Conservation (phyloP, 2,888 invertebrate genomes). For the Meteorus cinctellus region DNA sequence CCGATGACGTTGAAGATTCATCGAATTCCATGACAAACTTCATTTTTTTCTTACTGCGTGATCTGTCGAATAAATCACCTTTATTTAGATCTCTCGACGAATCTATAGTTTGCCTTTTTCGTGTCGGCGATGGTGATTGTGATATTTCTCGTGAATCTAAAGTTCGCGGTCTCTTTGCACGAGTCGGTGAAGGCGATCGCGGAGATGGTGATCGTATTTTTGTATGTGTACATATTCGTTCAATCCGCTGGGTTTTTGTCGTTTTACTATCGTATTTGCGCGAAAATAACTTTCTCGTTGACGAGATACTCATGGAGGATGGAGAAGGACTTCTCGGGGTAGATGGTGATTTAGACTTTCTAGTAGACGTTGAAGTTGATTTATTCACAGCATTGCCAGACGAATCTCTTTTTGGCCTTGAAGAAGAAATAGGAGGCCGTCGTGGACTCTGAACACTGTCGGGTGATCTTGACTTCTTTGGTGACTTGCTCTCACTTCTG, state of each 20-base stretch:
- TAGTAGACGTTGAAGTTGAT: not conserved
- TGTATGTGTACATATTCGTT: conserved; percentile 24
- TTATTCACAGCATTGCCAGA: conserved; percentile 44
- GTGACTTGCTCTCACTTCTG: not conserved
- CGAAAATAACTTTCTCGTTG: not conserved
- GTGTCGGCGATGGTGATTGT: conserved; percentile 53
- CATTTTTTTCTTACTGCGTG: conserved; percentile 49
- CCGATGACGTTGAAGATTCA: conserved; percentile 62
- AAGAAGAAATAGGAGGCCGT: conserved; percentile 28
- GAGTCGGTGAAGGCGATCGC: conserved; percentile 52
- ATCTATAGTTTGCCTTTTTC: conserved; percentile 41
- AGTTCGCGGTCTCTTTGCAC: conserved; percentile 53
- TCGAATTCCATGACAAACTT: conserved; percentile 62
- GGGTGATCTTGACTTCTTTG: conserved; percentile 38
- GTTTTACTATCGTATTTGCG: not conserved
- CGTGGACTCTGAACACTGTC: conserved; percentile 39
- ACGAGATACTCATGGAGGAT: conserved; percentile 6
- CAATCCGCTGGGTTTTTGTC: not conserved
- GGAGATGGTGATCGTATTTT: conserved; percentile 31
- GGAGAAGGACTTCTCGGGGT: conserved; percentile 17
- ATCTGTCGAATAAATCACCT: conserved; percentile 3
- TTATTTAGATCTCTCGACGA: conserved; percentile 28
- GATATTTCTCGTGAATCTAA: conserved; percentile 47
- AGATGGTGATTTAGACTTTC: conserved; percentile 19
- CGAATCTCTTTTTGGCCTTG: conserved; percentile 46